Evolutionary conservation across 1,140 invertebrate species (phyloP), one percentile per base, ranked within the genome.

Genomic region (Manduca sexta): DNA sequence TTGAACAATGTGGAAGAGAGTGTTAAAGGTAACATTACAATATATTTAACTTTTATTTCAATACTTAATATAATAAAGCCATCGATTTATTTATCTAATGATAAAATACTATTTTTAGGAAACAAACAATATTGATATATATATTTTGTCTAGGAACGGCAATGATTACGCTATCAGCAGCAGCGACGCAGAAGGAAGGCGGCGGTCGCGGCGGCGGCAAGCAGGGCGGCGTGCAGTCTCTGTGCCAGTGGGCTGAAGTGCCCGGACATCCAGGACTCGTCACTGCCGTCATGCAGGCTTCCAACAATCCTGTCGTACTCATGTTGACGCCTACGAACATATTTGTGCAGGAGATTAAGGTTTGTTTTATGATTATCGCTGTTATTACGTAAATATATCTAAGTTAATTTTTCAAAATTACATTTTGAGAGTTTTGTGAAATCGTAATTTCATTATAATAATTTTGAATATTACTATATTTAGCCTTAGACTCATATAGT

Each of bases 161-260:
- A 17, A 88, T 90, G 64, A 92, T 92, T 41, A 90, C 86, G 33
- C 74, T 91, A 4, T 83, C 84, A 13, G 49, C 72, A 3, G 40
- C 61, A 16, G 40, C 48, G 13, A 64, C 63, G 5, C 65, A 72
- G 29, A 81, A 84, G 47, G 80, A 82, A 38, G 87, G 88, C 5
- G 87, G 88, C 45, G 87, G 86, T 35, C 86, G 84, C 41, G 71
- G 73, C 26, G 70, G 89, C 64, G 77, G 56, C 75, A 89, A 82
- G 83, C 89, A 77, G 74, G 88, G 72, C 67, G 89, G 84, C 61
- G 90, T 90, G 2, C 96, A 98, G 79, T 94, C 97, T 0, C 81
- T 99, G n/a, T 97, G 96, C 60, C 95, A 97, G 68, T 99, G 97
- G 97, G 95, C 93, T 0, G 97, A 99, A 84, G 95, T 98, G 3